Evolutionary conservation across 2,113 vertebrate species (phyloP).

Genomic region (Paedocypris sp.): DNA sequence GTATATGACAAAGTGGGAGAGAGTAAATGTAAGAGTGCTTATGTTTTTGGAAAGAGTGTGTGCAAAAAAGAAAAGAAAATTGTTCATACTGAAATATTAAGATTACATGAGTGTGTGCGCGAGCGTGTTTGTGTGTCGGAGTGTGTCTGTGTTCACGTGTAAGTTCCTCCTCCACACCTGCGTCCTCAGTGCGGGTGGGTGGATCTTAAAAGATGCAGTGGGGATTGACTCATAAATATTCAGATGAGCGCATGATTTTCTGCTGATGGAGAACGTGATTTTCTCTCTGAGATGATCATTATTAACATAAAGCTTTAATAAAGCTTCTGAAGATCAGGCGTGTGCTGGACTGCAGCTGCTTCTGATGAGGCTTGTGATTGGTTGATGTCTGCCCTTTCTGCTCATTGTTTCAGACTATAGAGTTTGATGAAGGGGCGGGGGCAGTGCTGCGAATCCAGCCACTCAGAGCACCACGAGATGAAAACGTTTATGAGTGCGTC

Average conservation of each 20-base stretch:
- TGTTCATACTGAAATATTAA: neutral
- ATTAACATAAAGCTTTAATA: too few species aligned
- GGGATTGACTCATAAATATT: neutral
- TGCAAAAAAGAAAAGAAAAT: too few species aligned
- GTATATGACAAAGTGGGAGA: too few species aligned
- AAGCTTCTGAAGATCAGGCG: too few species aligned
- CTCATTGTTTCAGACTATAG: conserved; percentile 71
- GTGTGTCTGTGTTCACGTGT: neutral
- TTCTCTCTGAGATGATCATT: too few species aligned
- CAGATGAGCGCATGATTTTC: too few species aligned
- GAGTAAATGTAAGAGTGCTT: too few species aligned
- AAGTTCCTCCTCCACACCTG: neutral
- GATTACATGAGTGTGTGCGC: neutral
- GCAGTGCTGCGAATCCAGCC: conserved; percentile 94
- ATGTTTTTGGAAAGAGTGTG: too few species aligned
- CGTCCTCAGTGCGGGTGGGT: neutral
- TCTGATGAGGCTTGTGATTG: neutral
- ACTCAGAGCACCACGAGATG: conserved; percentile 83
- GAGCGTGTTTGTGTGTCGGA: neutral
- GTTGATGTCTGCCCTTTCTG: neutral
- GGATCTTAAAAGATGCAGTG: too few species aligned
- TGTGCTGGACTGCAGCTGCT: too few species aligned
- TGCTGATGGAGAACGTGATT: too few species aligned
- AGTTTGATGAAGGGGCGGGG: conserved; percentile 89
- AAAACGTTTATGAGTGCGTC: conserved; percentile 90